Percentiles rank a stretch among this genome's conserved stretches.
phyloP scores from a whole-genome alignment of 1,140 invertebrate species.

The Macrostomum lignano region DNA sequence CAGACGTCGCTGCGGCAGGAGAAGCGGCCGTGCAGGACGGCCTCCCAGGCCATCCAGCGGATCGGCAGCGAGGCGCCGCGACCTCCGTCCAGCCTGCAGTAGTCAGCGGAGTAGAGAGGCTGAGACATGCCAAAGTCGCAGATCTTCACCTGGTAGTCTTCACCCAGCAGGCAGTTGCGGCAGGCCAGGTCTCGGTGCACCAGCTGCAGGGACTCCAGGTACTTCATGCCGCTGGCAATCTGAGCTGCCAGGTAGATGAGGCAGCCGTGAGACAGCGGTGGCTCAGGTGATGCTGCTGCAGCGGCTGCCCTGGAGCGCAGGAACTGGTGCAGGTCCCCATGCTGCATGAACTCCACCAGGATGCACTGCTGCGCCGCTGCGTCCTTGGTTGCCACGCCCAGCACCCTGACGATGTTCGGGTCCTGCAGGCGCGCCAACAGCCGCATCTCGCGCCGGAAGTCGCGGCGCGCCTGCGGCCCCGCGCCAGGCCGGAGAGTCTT shows the following conservation, averaged over 20 bases:
- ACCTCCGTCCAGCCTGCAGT: slow-evolving; percentile 17
- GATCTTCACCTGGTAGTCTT: slow-evolving; percentile 54
- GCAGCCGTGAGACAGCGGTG: slow-evolving; percentile 1
- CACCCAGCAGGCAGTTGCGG: slow-evolving; percentile 53
- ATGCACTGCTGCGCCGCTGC: no score
- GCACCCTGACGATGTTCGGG: no score
- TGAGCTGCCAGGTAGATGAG: slow-evolving; percentile 32
- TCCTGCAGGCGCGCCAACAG: no score
- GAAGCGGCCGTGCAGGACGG: slow-evolving; percentile 49
- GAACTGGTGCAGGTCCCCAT: no score
- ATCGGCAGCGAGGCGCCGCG: slow-evolving; percentile 37
- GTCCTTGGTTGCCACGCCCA: no score
- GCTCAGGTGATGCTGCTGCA: no score
- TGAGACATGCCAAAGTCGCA: slow-evolving; percentile 65
- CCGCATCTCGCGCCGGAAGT: no score
- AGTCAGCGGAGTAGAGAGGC: slow-evolving; percentile 51
- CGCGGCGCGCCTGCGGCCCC: no score
- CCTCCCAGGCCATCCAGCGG: slow-evolving; percentile 56
- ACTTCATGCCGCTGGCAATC: slow-evolving; percentile 50
- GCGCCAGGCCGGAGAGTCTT: no score
- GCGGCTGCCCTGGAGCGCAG: no score
- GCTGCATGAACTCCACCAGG: no score
- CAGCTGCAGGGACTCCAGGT: slow-evolving; percentile 46
- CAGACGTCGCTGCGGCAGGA: slow-evolving; percentile 53
- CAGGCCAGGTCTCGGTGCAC: slow-evolving; percentile 47